Evolutionary conservation across 2,113 vertebrate genomes (phyloP).

Genomic region (Chrysemys picta): DNA sequence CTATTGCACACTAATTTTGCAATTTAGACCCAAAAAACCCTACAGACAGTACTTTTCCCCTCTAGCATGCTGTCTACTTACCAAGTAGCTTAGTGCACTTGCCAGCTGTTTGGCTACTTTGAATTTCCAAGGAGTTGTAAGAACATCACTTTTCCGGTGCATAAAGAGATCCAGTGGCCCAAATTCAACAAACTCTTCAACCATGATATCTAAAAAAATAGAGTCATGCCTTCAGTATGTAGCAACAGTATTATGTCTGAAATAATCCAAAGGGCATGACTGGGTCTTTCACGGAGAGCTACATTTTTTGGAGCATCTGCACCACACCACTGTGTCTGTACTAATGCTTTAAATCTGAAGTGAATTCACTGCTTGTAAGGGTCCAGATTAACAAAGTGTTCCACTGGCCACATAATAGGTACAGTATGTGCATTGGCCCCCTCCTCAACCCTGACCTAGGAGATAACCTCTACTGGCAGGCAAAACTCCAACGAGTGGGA

Average conservation of each 20-base stretch:
- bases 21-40: fast-evolving
- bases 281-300: background rate
- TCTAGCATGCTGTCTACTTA: constrained; percentile 70
- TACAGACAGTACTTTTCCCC: background rate
- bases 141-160: constrained; percentile 85
- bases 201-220: constrained; percentile 91
- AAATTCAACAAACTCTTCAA: constrained; percentile 93
- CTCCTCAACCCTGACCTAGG: background rate
- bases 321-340: background rate
- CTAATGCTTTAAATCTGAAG: background rate
- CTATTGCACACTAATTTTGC: fast-evolving
- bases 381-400: background rate
- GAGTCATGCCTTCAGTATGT: background rate
- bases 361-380: background rate
- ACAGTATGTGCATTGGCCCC: background rate
- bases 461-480: background rate
- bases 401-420: background rate
- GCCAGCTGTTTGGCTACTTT: constrained; percentile 97
- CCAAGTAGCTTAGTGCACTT: constrained; percentile 95
- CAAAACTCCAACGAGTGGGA: background rate
- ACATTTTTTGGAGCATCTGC: background rate
- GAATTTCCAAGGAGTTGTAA: constrained; percentile 95
- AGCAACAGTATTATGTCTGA: fast-evolving
- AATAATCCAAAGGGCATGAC: background rate
- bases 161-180: constrained; percentile 96